phyloP scores from a whole-genome alignment of 2,888 invertebrate genomes.

The Cistogaster globosa region DNA sequence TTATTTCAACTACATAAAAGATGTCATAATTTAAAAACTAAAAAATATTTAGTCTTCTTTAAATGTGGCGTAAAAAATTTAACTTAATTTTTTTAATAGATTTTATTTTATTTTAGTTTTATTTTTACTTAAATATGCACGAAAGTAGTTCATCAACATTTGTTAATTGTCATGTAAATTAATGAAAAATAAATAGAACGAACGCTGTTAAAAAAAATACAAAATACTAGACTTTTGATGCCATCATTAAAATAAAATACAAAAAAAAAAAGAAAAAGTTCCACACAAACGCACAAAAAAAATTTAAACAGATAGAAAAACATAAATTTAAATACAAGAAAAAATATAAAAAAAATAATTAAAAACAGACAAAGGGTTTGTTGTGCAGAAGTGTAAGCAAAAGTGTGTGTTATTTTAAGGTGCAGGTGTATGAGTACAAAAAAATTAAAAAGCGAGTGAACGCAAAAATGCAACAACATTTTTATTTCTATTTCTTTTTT shows the following conservation, averaged over 20 bases:
- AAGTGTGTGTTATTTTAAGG: background rate
- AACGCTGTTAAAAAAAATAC: background rate
- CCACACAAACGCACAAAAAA: constrained; percentile 8
- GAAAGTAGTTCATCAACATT: constrained; percentile 64
- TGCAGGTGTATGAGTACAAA: background rate
- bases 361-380: background rate
- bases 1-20: background rate
- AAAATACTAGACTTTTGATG: constrained; percentile 31
- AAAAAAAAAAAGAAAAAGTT: background rate
- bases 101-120: too few species aligned
- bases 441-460: background rate
- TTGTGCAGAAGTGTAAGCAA: constrained; percentile 1
- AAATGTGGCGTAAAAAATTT: constrained; percentile 15
- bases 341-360: background rate
- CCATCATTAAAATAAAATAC: constrained; percentile 45
- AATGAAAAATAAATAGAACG: constrained; percentile 5
- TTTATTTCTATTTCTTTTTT: background rate
- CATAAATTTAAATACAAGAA: background rate
- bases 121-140: constrained; percentile 5
- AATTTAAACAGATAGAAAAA: constrained; percentile 30
- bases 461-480: background rate
- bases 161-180: constrained; percentile 56
- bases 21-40: background rate
- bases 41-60: background rate
- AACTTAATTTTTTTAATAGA: constrained; percentile 9